Base-by-base conservation (phyloP, 2,797 vertebrate genomes). In the Oryzias sinensis region DNA sequence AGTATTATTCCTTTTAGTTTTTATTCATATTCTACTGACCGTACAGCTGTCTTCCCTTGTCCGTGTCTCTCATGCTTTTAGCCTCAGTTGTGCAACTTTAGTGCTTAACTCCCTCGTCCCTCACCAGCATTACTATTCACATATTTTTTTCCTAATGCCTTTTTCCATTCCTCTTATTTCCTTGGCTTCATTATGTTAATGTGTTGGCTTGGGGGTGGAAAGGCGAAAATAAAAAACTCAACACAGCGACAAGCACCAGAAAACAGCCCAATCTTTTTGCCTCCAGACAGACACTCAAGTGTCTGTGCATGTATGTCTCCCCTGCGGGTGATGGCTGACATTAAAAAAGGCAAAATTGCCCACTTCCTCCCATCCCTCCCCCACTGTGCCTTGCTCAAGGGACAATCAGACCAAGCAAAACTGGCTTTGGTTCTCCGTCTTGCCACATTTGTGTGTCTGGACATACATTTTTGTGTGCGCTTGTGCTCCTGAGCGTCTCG, bases 281-380 rank as follows among this genome's bases (percentile, higher is more conserved):
- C 78, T 61, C 55, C 17, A 68, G 80, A 60, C 65, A 76, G 45
- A 69, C 46, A 49, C 51, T 60, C 48, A 54, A 65, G 59, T 76
- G 45, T 68, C 22, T 70, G 51, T 53, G 18, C 49, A 22, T 67
- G 57, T 47, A 47, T 62, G 66, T 80, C 49, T 70, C 54, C 76
- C 71, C 86, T 82, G 58, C 58, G 8, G 87, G 85, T 77, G 1
- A 64, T 76, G 61, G 70, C 58, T 89, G 87, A 90, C 89, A 89
- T 90, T 89, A 84, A 60, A 76, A 83, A 82, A 78, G 70, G 79
- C 76, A 80, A 66, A 84, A 74, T 59, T 74, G 65, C 67, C 76
- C 72, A 73, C 66, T 74, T 57, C 70, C 76, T 70, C 59, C 59
- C 43, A 58, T 37, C 33, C 33, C 57, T 17, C 43, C 47, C 49